Evolutionary conservation across 2,888 invertebrate genomes (phyloP).

Genomic region (Phrixothrix hirtus): DNA sequence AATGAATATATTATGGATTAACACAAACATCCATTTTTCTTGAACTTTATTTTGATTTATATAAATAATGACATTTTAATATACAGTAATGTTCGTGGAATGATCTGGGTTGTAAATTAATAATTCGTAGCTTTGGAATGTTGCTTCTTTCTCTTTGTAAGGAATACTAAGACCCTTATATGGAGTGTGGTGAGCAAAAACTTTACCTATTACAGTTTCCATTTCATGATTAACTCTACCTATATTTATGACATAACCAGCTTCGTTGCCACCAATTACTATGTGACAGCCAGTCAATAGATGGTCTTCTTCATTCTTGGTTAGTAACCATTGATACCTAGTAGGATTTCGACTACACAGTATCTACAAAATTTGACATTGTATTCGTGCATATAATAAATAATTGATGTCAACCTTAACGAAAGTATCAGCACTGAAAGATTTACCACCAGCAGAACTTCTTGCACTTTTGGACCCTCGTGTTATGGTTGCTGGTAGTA

Average conservation of each 20-base stretch:
- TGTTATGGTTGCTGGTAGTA: conserved; percentile 20
- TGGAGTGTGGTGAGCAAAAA: conserved; percentile 1
- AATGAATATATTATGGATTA: too few species aligned
- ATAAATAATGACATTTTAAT: too few species aligned
- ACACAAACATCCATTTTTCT: too few species aligned
- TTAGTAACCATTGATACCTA: conserved; percentile 2
- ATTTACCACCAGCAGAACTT: conserved; percentile 2
- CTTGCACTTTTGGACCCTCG: conserved; percentile 1
- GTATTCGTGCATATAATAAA: neutral
- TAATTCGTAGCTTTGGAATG: conserved; percentile 1
- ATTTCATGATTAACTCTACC: conserved; percentile 53
- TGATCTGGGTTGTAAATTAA: too few species aligned
- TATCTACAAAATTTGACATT: neutral
- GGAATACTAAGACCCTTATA: conserved; percentile 2
- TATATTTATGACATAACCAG: conserved; percentile 58
- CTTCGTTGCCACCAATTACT: conserved; percentile 8
- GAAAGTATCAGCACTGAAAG: conserved; percentile 8
- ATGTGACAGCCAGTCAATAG: conserved; percentile 1
- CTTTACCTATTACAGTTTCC: conserved; percentile 5
- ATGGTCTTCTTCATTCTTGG: neutral
- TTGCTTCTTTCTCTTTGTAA: neutral
- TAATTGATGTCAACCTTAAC: conserved; percentile 15
- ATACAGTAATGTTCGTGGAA: too few species aligned
- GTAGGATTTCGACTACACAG: neutral
- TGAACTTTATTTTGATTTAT: too few species aligned